These are phyloP conservation scores for Zeus faber DNA, from an alignment of 2,113 vertebrate genomes.

Conservation along the genomic window DNA sequence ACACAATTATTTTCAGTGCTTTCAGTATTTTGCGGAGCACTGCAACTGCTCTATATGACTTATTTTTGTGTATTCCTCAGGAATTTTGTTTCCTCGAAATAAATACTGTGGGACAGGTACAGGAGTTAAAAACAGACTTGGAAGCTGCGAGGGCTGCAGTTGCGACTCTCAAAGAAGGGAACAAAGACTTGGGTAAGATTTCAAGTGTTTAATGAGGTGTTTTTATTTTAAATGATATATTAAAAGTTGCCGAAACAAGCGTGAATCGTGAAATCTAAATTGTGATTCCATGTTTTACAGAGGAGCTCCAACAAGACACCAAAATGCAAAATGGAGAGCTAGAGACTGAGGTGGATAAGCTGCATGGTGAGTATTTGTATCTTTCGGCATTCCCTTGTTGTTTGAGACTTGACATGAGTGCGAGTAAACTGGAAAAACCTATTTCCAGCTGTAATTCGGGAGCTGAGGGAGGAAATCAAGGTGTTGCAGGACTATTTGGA, in stretches of 20 bases:
- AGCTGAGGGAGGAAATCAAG: conserved; percentile 65
- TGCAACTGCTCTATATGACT: background rate
- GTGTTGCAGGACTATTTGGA: conserved; percentile 74
- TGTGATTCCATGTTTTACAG: conserved; percentile 41
- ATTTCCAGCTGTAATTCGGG: conserved; percentile 63
- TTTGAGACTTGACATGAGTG: background rate
- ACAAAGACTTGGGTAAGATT: conserved; percentile 71
- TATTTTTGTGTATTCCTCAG: conserved; percentile 41
- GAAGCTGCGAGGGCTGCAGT: conserved; percentile 53
- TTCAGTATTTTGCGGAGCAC: too few species aligned
- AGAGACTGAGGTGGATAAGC: conserved; percentile 62
- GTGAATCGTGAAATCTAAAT: background rate
- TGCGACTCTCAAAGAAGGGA: conserved; percentile 63
- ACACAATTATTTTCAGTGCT: too few species aligned
- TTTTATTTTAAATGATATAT: conserved; percentile 2
- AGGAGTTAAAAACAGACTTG: conserved; percentile 66
- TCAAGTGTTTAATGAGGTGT: background rate
- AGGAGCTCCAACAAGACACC: conserved; percentile 68
- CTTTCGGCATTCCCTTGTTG: background rate
- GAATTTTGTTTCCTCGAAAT: conserved; percentile 72
- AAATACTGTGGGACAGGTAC: conserved; percentile 67
- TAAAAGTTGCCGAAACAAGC: too few species aligned
- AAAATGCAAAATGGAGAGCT: conserved; percentile 66
- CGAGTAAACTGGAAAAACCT: background rate
- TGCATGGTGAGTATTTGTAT: conserved; percentile 66